These are phyloP conservation scores for Chloroclysta siterata DNA, from an alignment of 2,888 invertebrate genomes.

Conservation along the genomic window DNA sequence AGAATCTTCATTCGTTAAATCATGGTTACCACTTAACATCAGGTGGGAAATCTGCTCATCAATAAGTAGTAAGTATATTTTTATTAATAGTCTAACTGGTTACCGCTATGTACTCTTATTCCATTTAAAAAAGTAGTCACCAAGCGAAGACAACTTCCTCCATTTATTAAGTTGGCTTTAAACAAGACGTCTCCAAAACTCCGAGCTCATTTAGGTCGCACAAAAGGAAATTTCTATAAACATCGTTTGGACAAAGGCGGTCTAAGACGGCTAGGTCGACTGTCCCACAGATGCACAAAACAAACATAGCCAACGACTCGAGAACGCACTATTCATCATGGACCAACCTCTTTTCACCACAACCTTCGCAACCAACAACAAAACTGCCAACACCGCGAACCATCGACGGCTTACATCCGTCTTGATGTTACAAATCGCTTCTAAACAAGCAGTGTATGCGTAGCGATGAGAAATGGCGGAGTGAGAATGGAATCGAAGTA, in stretches of 20 bases:
- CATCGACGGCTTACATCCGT: conserved; percentile 11
- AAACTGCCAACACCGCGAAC: conserved; percentile 8
- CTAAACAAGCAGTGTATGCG: conserved; percentile 20
- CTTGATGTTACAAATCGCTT: background rate
- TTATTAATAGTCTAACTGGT: too few relatives aligned
- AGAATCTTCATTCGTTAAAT: too few relatives aligned
- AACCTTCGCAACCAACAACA: conserved; percentile 5
- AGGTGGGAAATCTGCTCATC: too few relatives aligned
- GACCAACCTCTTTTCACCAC: conserved; percentile 31
- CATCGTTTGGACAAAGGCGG: conserved; percentile 17
- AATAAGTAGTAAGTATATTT: too few relatives aligned
- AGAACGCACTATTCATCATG: conserved; percentile 49
- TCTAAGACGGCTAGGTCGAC: conserved; percentile 18
- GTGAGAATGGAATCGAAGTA: conserved; percentile 29
- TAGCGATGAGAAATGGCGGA: background rate
- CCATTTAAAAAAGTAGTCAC: too few relatives aligned
- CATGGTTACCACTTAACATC: too few relatives aligned
- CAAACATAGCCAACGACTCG: conserved; percentile 44
- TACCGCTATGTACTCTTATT: too few relatives aligned
- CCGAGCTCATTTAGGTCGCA: background rate
- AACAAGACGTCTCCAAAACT: background rate
- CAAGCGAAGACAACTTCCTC: too few relatives aligned
- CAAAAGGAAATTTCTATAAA: conserved; percentile 16
- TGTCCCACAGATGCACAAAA: conserved; percentile 39
- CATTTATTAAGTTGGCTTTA: background rate